Percentiles rank a stretch among this genome's conserved stretches.
phyloP scores from a whole-genome alignment of 2,113 vertebrate species.

The Erythrocebus patas region DNA sequence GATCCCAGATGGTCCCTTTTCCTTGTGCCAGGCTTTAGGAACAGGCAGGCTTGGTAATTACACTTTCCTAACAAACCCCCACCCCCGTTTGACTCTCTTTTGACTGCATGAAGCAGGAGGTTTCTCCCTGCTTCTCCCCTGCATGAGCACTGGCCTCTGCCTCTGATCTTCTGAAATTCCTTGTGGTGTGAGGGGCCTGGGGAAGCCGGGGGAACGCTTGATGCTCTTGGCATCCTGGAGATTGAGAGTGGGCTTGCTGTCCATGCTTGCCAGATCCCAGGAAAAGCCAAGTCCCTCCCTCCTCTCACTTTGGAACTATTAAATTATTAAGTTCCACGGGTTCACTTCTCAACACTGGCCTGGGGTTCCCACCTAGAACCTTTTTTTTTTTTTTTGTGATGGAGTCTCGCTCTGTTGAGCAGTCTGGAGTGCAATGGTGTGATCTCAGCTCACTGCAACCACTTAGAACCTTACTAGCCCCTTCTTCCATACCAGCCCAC shows the following conservation, averaged over 20 bases:
- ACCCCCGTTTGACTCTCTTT: neutral
- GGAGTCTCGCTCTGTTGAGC: too few relatives aligned
- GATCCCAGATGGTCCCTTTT: neutral
- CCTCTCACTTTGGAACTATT: neutral
- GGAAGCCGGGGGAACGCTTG: neutral
- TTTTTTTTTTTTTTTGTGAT: too few relatives aligned
- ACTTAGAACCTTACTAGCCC: neutral
- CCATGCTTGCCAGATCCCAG: neutral
- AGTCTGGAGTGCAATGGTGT: too few relatives aligned
- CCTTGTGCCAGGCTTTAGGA: neutral
- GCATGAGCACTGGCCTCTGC: neutral
- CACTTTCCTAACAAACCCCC: neutral
- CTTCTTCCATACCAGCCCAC: neutral
- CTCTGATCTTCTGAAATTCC: neutral
- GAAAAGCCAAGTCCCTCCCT: neutral
- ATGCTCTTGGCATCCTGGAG: neutral
- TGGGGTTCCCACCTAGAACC: neutral
- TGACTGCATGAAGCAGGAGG: neutral
- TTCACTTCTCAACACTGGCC: neutral
- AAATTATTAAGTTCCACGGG: neutral
- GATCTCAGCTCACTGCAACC: too few relatives aligned
- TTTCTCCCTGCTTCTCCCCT: neutral
- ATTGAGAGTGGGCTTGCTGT: neutral
- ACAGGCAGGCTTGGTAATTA: neutral
- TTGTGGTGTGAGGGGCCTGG: neutral